Base-by-base conservation (phyloP, 2,888 invertebrate genomes). In the Drosophila macrospina region DNA sequence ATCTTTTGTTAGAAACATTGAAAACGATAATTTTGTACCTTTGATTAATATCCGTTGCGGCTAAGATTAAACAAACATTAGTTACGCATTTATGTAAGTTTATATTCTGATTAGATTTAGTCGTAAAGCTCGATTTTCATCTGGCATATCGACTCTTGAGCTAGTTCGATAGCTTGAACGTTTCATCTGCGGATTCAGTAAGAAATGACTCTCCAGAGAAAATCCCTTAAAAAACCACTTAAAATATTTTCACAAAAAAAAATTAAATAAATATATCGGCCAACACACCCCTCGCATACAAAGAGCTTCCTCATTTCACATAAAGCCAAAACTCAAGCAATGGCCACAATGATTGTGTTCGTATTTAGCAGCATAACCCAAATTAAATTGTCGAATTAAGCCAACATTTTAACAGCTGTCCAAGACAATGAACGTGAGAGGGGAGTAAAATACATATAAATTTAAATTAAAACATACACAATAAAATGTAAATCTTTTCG, bases 321-420 rank as follows among this genome's bases (percentile, higher is more conserved):
- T 57, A 67, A 71, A 51, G 59, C 30, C 15, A 47, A 62, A 59
- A 52, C 39, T 52, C 52, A 42, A 42, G 51, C 59, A 51, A 42
- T 42, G 59, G 34, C 51, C 32, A 20, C 34, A n/a, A 16, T 47
- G 64, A 67, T 78, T 78, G 72, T 44, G 64, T 37, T 62, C 57
- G 55, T 41, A 86, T 83, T 83, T 82, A 65, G 86, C 57, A 57
- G 79, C 83, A 69, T 69, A 88, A 50, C 89, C 81, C 52, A 85
- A 85, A 85, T 85, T 85, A 88, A 86, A 85, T 84, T 85, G 85
- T 85, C 85, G 87, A 81, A 85, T 85, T 85, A 85, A 85, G 84
- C 65, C 73, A 70, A 83, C 79, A 72, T 70, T 79, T 87, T 79
- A 82, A 48, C 88, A 74, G 79, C 74, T 61, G 65, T 42, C 54